A percentile compares a stretch with the other conserved stretches of the same genome.
phyloP scores from a whole-genome alignment of 2,113 vertebrate species.

The Leptosomus discolor region DNA sequence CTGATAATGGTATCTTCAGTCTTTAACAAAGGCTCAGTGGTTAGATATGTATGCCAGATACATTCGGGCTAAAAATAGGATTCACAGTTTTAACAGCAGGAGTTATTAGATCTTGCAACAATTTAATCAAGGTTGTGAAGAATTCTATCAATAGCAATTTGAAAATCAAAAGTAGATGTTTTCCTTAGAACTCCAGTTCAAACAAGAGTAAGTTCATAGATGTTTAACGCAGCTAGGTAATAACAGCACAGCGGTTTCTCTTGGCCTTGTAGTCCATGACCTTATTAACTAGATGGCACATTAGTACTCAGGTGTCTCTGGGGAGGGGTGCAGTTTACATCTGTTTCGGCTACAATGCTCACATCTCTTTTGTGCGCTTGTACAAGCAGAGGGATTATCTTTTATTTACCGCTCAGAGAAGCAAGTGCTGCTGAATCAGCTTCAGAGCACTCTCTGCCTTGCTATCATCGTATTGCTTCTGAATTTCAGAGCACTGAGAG shows the following conservation, averaged over 20 bases:
- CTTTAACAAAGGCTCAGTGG: neutral
- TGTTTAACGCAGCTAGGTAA: neutral
- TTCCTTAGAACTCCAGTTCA: constrained; percentile 23
- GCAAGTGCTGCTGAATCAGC: neutral
- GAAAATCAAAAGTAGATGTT: neutral
- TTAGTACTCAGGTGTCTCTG: neutral
- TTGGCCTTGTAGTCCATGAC: neutral
- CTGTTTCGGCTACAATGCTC: neutral
- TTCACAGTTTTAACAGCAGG: neutral
- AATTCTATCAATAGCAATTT: constrained; percentile 1
- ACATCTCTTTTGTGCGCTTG: neutral
- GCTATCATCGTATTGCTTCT: neutral
- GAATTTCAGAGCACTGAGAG: neutral
- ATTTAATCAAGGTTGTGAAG: constrained; percentile 7
- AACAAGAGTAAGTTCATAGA: neutral
- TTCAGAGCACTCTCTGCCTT: neutral
- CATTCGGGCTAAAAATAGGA: neutral
- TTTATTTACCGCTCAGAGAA: neutral
- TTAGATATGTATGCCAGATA: neutral
- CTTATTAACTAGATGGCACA: neutral
- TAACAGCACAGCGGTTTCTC: neutral
- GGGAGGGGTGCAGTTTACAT: neutral
- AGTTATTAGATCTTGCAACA: neutral
- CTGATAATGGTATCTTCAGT: neutral
- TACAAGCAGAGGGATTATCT: neutral